A percentile compares a stretch with the other conserved stretches of the same genome.
Evolutionary conservation across 2,113 vertebrate species (phyloP).

Genomic region (Heterochromis multidens): DNA sequence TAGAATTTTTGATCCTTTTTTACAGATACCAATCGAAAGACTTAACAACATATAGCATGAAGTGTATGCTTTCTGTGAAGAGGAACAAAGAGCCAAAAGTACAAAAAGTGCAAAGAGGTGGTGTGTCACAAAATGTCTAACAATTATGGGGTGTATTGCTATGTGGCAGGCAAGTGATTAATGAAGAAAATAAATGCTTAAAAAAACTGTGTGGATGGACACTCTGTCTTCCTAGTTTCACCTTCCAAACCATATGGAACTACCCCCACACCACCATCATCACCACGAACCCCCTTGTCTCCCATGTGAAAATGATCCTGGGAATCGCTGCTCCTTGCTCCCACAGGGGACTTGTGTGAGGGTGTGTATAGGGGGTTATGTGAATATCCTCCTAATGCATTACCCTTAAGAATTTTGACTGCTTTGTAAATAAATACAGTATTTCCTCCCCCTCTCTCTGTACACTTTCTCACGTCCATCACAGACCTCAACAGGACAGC

Average conservation of each 20-base stretch:
- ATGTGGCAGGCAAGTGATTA: fast-evolving
- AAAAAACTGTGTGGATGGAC: background rate
- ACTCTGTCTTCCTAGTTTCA: background rate
- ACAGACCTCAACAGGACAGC: background rate
- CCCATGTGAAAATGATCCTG: slow-evolving; percentile 69
- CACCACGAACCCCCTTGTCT: background rate
- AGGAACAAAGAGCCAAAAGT: background rate
- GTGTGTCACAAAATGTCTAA: background rate
- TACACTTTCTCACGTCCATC: slow-evolving; percentile 17
- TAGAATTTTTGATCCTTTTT: fast-evolving
- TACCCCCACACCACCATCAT: background rate
- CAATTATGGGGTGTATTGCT: background rate
- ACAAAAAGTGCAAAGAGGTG: background rate
- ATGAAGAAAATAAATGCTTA: background rate
- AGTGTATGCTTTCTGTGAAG: background rate
- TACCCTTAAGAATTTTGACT: slow-evolving; percentile 63
- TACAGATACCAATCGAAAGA: background rate
- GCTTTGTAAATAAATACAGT: slow-evolving; percentile 68
- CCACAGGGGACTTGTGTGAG: slow-evolving; percentile 4
- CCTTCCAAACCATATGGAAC: background rate
- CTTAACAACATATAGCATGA: no score
- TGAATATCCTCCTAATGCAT: slow-evolving; percentile 63
- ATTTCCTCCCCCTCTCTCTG: slow-evolving; percentile 56
- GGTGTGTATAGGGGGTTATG: slow-evolving; percentile 58
- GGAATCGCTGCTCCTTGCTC: slow-evolving; percentile 47